Base-by-base conservation (phyloP, 2,888 invertebrate genomes). In the Poecilobothrus nobilitatus region DNA sequence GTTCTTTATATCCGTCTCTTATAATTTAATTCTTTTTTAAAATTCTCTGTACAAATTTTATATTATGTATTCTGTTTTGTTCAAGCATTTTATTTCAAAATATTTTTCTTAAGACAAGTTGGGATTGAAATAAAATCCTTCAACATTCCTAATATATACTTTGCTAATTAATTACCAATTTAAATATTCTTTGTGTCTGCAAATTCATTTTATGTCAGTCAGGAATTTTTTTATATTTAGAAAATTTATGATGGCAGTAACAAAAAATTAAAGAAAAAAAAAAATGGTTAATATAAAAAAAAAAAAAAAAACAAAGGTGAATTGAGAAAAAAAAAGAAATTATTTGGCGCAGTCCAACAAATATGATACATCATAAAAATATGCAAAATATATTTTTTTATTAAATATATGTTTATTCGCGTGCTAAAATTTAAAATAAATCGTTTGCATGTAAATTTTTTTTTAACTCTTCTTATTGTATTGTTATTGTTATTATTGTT, bases 191-290 rank as follows among this genome's bases (percentile, higher is more conserved):
- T 27, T 27, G 27, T 53, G 53, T 15, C n/a, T 53, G n/a, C 15
- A 53, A 53, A 53, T n/a, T 53, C n/a, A 53, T 53, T 53, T 53
- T 53, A 18, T 53, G 53, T 15, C 53, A 53, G 15, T 53, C 53
- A 53, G n/a, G 53, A 53, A 53, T 53, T 53, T 53, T 53, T 53
- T 18, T 53, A 53, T n/a, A 6, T 41, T 41, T n/a, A 53, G 7
- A 53, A 53, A 53, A 53, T 53, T 53, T 53, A 53, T 53, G 53
- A 53, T 53, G 53, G 53, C 53, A 53, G 53, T 8, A 37, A 37
- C 34, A 37, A 12, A 7, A 53, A 53, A 12, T 53, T 53, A 41
- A 41, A 41, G 9, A 12, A 41, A 41, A 41, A 41, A 15, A n/a
- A n/a, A n/a, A n/a, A n/a, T n/a, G n/a, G n/a, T n/a, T n/a, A n/a